Percentiles rank a stretch among this genome's conserved stretches.
These are phyloP conservation scores for Drosophila mauritiana DNA, from an alignment of 1,140 invertebrate genomes.

Conservation along the genomic window DNA sequence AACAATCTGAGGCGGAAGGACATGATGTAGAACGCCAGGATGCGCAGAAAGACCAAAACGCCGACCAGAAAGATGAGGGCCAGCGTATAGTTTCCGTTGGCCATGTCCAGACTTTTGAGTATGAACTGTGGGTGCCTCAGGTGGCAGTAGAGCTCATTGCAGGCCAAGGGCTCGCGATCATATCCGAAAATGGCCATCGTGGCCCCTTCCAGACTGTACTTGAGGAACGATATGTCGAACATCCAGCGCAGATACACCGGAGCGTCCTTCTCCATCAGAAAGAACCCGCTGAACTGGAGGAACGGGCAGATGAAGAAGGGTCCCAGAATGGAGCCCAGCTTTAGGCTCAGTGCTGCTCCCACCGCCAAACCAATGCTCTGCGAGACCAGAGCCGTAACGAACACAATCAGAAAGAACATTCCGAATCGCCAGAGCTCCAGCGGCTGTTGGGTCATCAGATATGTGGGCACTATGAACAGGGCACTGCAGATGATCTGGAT, in stretches of 20 bases:
- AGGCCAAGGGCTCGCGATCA: conserved; percentile 88
- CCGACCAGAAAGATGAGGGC: conserved; percentile 66
- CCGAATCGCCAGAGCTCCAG: conserved; percentile 88
- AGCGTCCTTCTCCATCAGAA: conserved; percentile 93
- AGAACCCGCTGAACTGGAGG: conserved; percentile 95
- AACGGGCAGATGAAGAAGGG: conserved; percentile 94
- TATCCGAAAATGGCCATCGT: conserved; percentile 88
- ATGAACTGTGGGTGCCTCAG: conserved; percentile 89
- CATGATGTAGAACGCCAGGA: conserved; percentile 83
- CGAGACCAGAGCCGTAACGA: conserved; percentile 92
- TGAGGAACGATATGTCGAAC: conserved; percentile 93
- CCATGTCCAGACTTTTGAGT: conserved; percentile 90
- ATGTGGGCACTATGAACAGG: conserved; percentile 91
- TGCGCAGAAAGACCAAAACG: conserved; percentile 67
- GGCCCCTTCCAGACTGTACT: conserved; percentile 91
- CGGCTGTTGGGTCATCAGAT: conserved; percentile 93
- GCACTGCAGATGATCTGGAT: conserved; percentile 92
- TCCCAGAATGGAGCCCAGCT: conserved; percentile 94
- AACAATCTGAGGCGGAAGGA: conserved; percentile 81
- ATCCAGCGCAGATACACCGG: conserved; percentile 92
- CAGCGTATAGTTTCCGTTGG: conserved; percentile 84
- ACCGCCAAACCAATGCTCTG: conserved; percentile 93
- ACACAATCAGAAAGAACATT: conserved; percentile 89
- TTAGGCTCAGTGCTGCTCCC: conserved; percentile 91
- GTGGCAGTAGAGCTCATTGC: conserved; percentile 89